Percentiles rank a stretch among this genome's conserved stretches.
Evolutionary conservation across 2,797 vertebrate species (phyloP).

Genomic region (Orestias chungarensis): DNA sequence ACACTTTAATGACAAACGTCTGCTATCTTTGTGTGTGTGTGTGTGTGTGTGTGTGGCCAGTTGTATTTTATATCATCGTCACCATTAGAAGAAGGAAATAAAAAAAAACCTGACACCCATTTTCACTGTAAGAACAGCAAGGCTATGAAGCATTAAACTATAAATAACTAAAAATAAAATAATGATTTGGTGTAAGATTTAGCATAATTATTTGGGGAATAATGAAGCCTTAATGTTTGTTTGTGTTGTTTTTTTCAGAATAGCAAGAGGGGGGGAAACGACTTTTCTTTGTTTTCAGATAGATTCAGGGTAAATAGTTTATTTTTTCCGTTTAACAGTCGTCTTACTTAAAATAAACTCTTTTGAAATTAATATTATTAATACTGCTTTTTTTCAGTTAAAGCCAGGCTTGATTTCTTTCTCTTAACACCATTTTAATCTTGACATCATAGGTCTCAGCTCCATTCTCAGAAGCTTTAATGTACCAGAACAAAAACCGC

Average conservation of each 20-base stretch:
- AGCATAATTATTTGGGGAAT: slow-evolving; percentile 36
- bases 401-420: slow-evolving; percentile 65
- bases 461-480: slow-evolving; percentile 88
- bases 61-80: slow-evolving; percentile 71
- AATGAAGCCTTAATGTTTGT: slow-evolving; percentile 5
- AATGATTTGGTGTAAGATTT: slow-evolving; percentile 66
- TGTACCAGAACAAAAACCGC: slow-evolving; percentile 87
- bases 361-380: slow-evolving; percentile 41
- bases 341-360: slow-evolving; percentile 55
- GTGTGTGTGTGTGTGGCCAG: slow-evolving; percentile 77
- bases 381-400: slow-evolving; percentile 75
- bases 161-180: slow-evolving; percentile 70
- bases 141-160: slow-evolving; percentile 68
- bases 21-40: slow-evolving; percentile 74
- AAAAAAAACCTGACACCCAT: slow-evolving; percentile 54
- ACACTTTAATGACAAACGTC: slow-evolving; percentile 74
- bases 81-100: slow-evolving; percentile 61
- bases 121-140: slow-evolving; percentile 59
- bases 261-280: slow-evolving; percentile 32
- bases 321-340: slow-evolving; percentile 60
- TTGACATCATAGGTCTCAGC: slow-evolving; percentile 64
- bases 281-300: slow-evolving; percentile 51
- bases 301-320: slow-evolving; percentile 75
- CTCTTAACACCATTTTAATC: slow-evolving; percentile 75
- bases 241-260: slow-evolving; percentile 1